Conservation (phyloP, 2,113 vertebrate species). For the Phalacrocorax carbo region DNA sequence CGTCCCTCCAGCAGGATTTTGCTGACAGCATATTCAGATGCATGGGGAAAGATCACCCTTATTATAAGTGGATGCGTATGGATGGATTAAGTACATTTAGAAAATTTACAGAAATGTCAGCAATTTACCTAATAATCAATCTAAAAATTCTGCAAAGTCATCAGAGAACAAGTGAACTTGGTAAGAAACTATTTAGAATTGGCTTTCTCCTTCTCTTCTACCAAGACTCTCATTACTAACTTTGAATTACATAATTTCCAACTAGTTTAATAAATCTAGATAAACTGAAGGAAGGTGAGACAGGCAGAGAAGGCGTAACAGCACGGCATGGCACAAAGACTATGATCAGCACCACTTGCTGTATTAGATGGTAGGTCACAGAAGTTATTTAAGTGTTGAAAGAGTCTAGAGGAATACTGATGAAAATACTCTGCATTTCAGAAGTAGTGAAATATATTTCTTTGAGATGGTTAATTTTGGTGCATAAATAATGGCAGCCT, state of each 20-base stretch:
- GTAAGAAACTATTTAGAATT: background rate
- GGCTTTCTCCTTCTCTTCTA: background rate
- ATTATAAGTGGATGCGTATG: background rate
- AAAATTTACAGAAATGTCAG: background rate
- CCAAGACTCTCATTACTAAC: background rate
- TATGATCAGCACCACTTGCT: background rate
- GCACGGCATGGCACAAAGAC: background rate
- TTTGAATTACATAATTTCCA: background rate
- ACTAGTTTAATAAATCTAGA: background rate
- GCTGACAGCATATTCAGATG: background rate
- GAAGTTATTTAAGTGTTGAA: background rate
- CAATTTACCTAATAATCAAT: background rate
- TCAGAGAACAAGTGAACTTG: background rate
- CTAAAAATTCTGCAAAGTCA: background rate
- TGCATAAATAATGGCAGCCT: background rate
- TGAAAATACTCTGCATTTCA: background rate
- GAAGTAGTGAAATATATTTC: background rate
- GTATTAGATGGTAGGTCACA: accelerated
- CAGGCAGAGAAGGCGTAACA: background rate
- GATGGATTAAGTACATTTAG: background rate
- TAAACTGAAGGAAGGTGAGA: background rate
- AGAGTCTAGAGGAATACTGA: background rate
- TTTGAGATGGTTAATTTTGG: background rate
- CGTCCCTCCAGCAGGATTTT: background rate
- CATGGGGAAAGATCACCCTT: background rate